A percentile compares a stretch with the other conserved stretches of the same genome.
phyloP scores from a whole-genome alignment of 2,113 vertebrate genomes.

The Fulica atra region DNA sequence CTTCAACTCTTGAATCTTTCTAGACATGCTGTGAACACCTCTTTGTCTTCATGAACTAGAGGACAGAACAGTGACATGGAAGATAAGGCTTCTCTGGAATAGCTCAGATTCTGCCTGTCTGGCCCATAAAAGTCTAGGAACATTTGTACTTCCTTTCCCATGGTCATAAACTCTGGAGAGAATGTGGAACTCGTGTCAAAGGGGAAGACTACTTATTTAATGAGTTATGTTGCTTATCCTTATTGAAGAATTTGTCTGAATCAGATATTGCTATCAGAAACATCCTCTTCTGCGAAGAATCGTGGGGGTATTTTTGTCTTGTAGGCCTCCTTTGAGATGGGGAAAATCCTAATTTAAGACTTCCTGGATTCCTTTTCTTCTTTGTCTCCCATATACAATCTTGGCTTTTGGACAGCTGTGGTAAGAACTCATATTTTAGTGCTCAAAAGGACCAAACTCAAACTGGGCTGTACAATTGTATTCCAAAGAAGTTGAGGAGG shows the following conservation, averaged over 20 bases:
- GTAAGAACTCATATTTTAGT: background rate
- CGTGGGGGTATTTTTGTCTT: background rate
- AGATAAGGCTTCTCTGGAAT: constrained; percentile 49
- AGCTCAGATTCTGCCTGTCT: constrained; percentile 36
- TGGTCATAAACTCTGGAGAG: constrained; percentile 57
- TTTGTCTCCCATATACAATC: background rate
- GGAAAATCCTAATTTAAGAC: constrained; percentile 43
- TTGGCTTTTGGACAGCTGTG: background rate
- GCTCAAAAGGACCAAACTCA: background rate
- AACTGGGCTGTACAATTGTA: background rate
- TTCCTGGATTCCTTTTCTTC: background rate
- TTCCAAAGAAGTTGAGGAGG: background rate
- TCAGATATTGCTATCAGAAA: constrained; percentile 50
- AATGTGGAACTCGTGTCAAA: constrained; percentile 54
- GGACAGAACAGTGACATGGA: background rate
- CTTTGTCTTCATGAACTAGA: background rate
- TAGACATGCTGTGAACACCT: constrained; percentile 8
- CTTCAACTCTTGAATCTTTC: constrained; percentile 25
- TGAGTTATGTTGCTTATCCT: constrained; percentile 58
- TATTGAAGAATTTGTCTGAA: constrained; percentile 52
- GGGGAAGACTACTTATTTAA: constrained; percentile 23
- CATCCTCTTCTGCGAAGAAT: background rate
- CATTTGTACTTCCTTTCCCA: constrained; percentile 61
- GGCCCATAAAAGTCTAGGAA: constrained; percentile 39
- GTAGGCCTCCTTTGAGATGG: background rate